Percentiles rank a stretch among this genome's conserved stretches.
phyloP scores from a whole-genome alignment of 1,140 invertebrate species.

The Hestina assimilis region DNA sequence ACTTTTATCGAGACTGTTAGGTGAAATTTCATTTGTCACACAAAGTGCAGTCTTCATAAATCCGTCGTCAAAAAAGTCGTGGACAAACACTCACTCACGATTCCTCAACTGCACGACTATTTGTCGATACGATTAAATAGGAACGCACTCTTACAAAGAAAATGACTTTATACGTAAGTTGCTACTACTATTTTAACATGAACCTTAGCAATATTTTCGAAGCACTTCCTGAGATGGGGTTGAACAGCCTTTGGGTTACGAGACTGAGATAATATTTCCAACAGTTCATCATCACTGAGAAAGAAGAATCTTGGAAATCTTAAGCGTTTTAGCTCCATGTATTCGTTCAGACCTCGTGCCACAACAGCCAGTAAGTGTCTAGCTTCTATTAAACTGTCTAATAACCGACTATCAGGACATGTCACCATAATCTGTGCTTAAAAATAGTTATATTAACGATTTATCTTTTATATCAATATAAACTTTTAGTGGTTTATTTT shows the following conservation, averaged over 20 bases:
- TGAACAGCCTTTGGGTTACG: constrained; percentile 87
- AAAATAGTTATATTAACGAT: background rate
- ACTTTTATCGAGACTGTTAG: no score
- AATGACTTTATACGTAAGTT: no score
- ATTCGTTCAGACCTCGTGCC: constrained; percentile 85
- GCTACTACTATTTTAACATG: no score
- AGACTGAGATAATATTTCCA: constrained; percentile 87
- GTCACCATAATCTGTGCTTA: constrained; percentile 80
- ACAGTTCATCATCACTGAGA: constrained; percentile 87
- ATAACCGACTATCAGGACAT: constrained; percentile 80
- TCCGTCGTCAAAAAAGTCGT: no score
- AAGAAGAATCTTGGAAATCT: constrained; percentile 88
- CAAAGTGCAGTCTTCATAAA: no score
- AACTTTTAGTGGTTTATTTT: no score
- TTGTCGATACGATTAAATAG: no score
- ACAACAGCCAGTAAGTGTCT: constrained; percentile 84
- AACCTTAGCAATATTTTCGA: constrained; percentile 88
- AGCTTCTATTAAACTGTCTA: constrained; percentile 84
- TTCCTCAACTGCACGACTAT: no score
- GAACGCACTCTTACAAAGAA: no score
- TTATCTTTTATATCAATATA: background rate
- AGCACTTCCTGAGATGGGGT: constrained; percentile 88
- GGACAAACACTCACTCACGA: no score
- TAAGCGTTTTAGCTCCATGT: constrained; percentile 85
- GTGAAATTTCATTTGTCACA: no score